phyloP scores from a whole-genome alignment of 2,797 vertebrate species.

The Cuculus canorus region DNA sequence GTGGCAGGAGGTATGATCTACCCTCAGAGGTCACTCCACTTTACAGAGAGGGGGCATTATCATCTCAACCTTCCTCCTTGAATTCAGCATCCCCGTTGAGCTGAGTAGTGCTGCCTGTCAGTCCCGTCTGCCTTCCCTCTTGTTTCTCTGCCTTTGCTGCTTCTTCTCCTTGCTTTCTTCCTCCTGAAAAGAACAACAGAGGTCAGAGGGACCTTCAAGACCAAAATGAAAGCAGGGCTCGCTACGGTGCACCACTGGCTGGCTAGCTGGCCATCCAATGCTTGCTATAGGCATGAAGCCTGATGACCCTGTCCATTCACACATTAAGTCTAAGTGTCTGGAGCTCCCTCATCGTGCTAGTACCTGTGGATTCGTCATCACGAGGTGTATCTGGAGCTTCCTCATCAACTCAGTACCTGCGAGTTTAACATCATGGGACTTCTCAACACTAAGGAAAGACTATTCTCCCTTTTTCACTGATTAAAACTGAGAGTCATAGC shows the following conservation, averaged over 20 bases:
- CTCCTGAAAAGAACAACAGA: background rate
- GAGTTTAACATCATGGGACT: background rate
- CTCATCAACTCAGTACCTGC: background rate
- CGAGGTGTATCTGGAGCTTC: background rate
- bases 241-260: background rate
- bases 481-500: background rate
- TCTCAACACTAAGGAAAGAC: background rate
- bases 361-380: background rate
- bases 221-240: background rate
- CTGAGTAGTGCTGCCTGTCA: background rate
- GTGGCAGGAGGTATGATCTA: background rate
- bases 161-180: background rate
- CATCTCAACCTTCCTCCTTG: conserved; percentile 42
- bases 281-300: background rate
- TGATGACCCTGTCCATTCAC: background rate
- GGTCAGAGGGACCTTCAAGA: background rate
- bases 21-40: background rate
- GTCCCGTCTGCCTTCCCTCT: background rate
- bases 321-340: background rate
- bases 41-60: conserved; percentile 50
- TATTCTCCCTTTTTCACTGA: background rate
- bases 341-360: background rate
- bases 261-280: background rate
- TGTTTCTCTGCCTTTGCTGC: background rate
- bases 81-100: background rate